These are phyloP conservation scores for Loriculus beryllinus DNA, from an alignment of 2,797 vertebrate species.

Conservation along the genomic window DNA sequence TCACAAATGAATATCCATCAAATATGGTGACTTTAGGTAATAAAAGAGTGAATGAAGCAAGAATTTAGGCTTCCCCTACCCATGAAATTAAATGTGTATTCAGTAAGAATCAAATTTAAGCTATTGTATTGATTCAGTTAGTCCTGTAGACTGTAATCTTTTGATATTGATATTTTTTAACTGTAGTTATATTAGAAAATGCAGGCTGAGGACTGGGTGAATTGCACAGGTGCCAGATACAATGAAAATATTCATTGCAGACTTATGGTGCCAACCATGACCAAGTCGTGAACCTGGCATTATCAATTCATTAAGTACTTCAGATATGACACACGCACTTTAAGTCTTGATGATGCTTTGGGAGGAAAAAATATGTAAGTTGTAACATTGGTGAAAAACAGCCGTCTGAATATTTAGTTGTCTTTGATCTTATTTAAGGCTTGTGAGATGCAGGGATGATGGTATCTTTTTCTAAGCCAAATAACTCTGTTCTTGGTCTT, in stretches of 20 bases:
- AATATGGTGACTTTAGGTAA: background rate
- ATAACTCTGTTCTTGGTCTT: background rate
- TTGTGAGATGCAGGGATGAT: background rate
- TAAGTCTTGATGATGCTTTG: background rate
- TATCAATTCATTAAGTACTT: background rate
- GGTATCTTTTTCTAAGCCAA: background rate
- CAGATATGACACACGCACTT: background rate
- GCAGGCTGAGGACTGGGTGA: background rate
- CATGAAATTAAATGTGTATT: background rate
- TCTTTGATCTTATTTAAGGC: background rate
- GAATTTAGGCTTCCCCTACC: background rate
- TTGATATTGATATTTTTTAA: background rate
- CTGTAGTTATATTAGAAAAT: background rate
- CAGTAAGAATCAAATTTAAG: background rate
- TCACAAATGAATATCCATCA: background rate
- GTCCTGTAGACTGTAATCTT: background rate
- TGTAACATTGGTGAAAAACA: background rate
- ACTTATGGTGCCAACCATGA: background rate
- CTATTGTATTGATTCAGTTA: constrained; percentile 1
- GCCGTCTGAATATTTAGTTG: background rate
- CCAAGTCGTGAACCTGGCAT: too few species aligned
- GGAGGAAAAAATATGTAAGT: rapidly evolving
- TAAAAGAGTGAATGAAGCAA: background rate
- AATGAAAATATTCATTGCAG: background rate
- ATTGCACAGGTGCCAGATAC: background rate